Base-by-base conservation (phyloP, 2,888 invertebrate genomes). In the Himalopsyche anomala region DNA sequence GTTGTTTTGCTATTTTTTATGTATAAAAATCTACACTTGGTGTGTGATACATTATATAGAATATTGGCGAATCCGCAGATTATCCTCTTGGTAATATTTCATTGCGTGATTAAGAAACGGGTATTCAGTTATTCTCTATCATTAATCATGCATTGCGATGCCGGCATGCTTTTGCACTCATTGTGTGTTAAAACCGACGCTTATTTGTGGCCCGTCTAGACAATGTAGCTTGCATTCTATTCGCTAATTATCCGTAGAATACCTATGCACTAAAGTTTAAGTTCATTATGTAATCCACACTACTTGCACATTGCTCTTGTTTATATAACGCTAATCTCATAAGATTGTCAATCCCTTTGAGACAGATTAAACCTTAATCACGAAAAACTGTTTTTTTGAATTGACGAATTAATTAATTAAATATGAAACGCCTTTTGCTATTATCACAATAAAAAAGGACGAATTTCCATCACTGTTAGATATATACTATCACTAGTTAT, bases 201-300 rank as follows among this genome's bases (percentile, higher is more conserved):
- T 69, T 69, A 69, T 69, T 69, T 69, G 69, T 28, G 69, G 69
- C 69, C 4, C 28, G 69, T 69, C 69, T 69, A 69, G 69, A 69
- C 69, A 36, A 36, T 69, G 69, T 69, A 69, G n/a, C 69, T 69
- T 69, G 28, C 69, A 69, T 69, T 28, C 69, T 69, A 69, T 69
- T 69, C 69, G 69, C 28, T 69, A 69, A 69, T 69, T 28, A 69
- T 69, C 69, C 69, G 69, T 69, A 28, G 69, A 69, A 36, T 69
- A 69, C 69, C 69, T 69, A 69, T 28, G 28, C 28, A 69, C 12
- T n/a, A 17, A 56, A 19, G 56, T 56, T n/a, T 9, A 56, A 19
- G 56, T 56, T n/a, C 56, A 56, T 56, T 56, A 56, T 56, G 9
- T 56, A 56, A 56, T 56, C n/a, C 56, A 56, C 17, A 19, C 56